Percentiles rank a stretch among this genome's conserved stretches.
These are phyloP conservation scores for Mycetomoellerius zeteki DNA, from an alignment of 1,140 invertebrate genomes.

Conservation along the genomic window DNA sequence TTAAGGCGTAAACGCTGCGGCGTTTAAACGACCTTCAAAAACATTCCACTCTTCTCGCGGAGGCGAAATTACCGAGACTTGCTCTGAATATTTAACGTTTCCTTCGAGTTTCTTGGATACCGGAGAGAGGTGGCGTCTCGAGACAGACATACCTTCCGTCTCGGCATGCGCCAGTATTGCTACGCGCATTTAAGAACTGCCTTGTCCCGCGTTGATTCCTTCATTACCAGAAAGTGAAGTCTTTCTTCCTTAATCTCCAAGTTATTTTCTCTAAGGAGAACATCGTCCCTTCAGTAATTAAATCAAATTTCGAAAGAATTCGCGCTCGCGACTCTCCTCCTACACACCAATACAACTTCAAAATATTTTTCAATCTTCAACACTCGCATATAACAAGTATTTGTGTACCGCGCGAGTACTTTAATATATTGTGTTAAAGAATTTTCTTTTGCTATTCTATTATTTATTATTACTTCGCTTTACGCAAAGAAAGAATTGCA, in stretches of 20 bases:
- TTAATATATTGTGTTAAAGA: slow-evolving; percentile 9
- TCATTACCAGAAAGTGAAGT: slow-evolving; percentile 62
- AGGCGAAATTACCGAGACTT: slow-evolving; percentile 57
- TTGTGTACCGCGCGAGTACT: slow-evolving; percentile 24
- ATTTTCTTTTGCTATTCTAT: neutral
- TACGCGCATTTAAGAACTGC: slow-evolving; percentile 43
- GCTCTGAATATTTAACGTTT: slow-evolving; percentile 73
- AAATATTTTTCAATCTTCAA: slow-evolving; percentile 33
- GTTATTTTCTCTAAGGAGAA: slow-evolving; percentile 50
- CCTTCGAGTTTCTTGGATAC: slow-evolving; percentile 61
- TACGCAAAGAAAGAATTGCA: neutral
- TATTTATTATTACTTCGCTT: neutral
- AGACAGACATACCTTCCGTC: slow-evolving; percentile 59
- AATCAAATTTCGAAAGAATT: slow-evolving; percentile 56
- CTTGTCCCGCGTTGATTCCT: slow-evolving; percentile 63
- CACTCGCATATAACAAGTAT: slow-evolving; percentile 6
- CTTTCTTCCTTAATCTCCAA: slow-evolving; percentile 50
- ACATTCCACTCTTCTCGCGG: slow-evolving; percentile 42
- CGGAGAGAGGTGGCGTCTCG: slow-evolving; percentile 39
- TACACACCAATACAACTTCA: neutral
- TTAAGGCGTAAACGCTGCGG: slow-evolving; percentile 62
- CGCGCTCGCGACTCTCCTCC: neutral
- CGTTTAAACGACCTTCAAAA: slow-evolving; percentile 69
- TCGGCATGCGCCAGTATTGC: slow-evolving; percentile 39
- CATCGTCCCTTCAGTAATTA: slow-evolving; percentile 46